Evolutionary conservation across 2,888 invertebrate species (phyloP), one percentile per base, ranked within the genome.

Genomic region (Amaurobius ferox): DNA sequence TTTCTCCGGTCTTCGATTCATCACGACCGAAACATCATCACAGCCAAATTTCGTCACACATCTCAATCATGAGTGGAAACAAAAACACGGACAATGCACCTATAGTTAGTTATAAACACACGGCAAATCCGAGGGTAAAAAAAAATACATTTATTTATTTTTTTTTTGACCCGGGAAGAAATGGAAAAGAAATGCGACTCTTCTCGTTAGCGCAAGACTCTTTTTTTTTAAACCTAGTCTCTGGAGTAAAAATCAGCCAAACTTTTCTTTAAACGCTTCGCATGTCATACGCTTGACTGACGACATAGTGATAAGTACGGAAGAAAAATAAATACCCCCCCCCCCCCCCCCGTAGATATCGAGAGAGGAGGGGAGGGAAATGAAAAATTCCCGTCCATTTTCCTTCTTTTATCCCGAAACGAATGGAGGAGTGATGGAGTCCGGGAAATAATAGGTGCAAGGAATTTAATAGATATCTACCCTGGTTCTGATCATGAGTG

Each of bases 231-330:
- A 16, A 5, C 5, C 55, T 3, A 23, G 23, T 55, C 55, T 23
- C 7, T 3, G 23, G 23, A 55, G 55, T 55, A 23, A 23, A 55
- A 55, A 55, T 55, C 55, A 23, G 55, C 55, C 23, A 11, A 55
- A 64, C 30, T 30, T 30, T 30, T 28, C n/a, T n/a, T 64, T 64
- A 29, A 30, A 30, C 32, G 30, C 32, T 64, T 64, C 62, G 5
- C 11, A 11, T 64, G 64, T 64, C 64, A 64, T 32, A 30, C 64
- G 64, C 64, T 30, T 64, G 64, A 32, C 32, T 64, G 64, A 64
- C 64, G 64, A 64, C 16, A 64, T 64, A 32, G 6, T 30, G 64
- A 64, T 64, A 64, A n/a, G n/a, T 64, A 29, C 9, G n/a, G 26
- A 16, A 44, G 32, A 19, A 64, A 55, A 55, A 55, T 55, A 55